These are phyloP conservation scores for Metopolophium dirhodum DNA, from an alignment of 1,140 invertebrate species.

Conservation along the genomic window DNA sequence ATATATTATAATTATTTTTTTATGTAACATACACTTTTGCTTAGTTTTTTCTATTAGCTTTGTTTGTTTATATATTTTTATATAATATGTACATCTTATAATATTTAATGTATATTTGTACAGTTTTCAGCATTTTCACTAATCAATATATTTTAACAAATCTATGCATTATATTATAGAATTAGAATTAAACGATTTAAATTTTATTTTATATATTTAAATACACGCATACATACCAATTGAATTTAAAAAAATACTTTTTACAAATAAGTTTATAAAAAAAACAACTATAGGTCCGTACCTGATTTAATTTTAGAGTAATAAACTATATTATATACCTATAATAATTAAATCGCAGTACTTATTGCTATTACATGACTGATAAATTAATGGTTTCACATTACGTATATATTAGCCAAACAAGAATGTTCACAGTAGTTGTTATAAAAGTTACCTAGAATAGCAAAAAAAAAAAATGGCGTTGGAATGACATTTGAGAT, in stretches of 20 bases:
- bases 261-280: neutral
- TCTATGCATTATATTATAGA: neutral
- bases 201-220: neutral
- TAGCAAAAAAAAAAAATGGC: neutral
- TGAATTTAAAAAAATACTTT: neutral
- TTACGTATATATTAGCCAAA: neutral
- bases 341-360: neutral
- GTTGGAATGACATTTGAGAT: neutral
- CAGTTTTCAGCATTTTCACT: conserved; percentile 29
- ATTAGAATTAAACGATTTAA: conserved; percentile 13
- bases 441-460: neutral
- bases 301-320: neutral
- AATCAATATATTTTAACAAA: neutral
- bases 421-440: neutral
- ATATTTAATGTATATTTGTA: conserved; percentile 4
- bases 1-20: conserved; percentile 9
- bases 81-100: neutral
- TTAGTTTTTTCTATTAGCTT: conserved; percentile 51
- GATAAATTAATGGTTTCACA: neutral
- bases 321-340: neutral
- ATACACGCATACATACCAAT: neutral
- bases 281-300: neutral
- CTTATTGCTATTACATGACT: neutral
- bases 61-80: conserved; percentile 34
- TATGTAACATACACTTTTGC: conserved; percentile 42